These are phyloP conservation scores for Gnathonemus longibarbis DNA, from an alignment of 2,113 vertebrate genomes.

Conservation along the genomic window DNA sequence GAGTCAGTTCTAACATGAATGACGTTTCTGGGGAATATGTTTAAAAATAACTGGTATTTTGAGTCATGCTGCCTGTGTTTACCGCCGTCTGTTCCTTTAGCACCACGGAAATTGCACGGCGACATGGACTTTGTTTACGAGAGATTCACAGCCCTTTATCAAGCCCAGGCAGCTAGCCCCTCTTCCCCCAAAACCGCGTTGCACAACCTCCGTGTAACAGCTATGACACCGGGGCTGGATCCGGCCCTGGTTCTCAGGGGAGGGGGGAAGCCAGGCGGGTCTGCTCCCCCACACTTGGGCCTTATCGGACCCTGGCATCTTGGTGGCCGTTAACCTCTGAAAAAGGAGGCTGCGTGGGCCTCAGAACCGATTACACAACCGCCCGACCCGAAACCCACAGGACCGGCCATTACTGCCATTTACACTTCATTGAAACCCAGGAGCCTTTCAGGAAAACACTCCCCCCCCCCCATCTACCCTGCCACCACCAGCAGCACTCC, in stretches of 20 bases:
- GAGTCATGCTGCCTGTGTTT: not conserved
- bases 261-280: conserved; percentile 47
- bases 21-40: not conserved
- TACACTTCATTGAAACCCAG: conserved; percentile 4
- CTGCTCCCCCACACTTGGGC: conserved; percentile 29
- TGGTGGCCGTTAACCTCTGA: conserved; percentile 52
- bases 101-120: not conserved
- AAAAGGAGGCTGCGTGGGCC: conserved; percentile 39
- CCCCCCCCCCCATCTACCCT: not conserved
- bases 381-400: conserved; percentile 35
- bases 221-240: not conserved
- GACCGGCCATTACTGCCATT: conserved; percentile 32
- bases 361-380: conserved; percentile 25
- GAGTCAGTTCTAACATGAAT: not conserved
- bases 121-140: not conserved
- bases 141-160: not conserved
- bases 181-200: conserved; percentile 37
- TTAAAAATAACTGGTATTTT: not conserved
- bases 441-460: not conserved
- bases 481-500: not conserved
- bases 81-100: not conserved
- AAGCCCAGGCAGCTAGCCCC: not conserved
- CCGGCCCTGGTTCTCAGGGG: conserved; percentile 29
- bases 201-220: conserved; percentile 42
- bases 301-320: conserved; percentile 61